Conservation (phyloP, 1,140 invertebrate species). For the Drosophila nikananu region DNA sequence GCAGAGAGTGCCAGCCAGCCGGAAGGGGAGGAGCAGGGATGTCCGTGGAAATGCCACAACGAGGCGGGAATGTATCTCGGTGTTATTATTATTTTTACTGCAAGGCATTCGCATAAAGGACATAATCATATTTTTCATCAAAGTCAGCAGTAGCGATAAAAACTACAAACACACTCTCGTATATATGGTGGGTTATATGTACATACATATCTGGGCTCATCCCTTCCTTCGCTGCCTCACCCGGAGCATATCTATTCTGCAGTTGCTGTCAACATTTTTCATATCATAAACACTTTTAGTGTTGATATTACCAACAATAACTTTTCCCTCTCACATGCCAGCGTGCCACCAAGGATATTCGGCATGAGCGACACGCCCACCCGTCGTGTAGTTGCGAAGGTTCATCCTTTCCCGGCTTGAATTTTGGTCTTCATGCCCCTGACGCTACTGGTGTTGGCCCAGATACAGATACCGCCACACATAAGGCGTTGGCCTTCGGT, state of each 20-base stretch:
- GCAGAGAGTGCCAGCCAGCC: slow-evolving; percentile 26
- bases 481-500: slow-evolving; percentile 22
- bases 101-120: slow-evolving; percentile 83
- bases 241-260: slow-evolving; percentile 70
- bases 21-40: slow-evolving; percentile 21
- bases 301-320: slow-evolving; percentile 84
- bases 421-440: slow-evolving; percentile 39
- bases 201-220: slow-evolving; percentile 15
- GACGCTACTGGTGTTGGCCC: slow-evolving; percentile 39
- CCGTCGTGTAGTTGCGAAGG: slow-evolving; percentile 39
- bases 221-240: slow-evolving; percentile 13
- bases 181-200: slow-evolving; percentile 18
- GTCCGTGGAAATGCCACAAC: slow-evolving; percentile 39
- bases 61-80: slow-evolving; percentile 47
- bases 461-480: slow-evolving; percentile 22
- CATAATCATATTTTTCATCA: slow-evolving; percentile 84
- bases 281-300: slow-evolving; percentile 84
- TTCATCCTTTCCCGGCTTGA: slow-evolving; percentile 42
- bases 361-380: slow-evolving; percentile 54
- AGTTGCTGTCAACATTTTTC: slow-evolving; percentile 84
- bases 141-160: slow-evolving; percentile 83
- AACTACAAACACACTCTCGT: slow-evolving; percentile 67
- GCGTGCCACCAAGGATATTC: slow-evolving; percentile 17
- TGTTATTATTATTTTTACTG: slow-evolving; percentile 84
- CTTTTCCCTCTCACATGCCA: slow-evolving; percentile 54